Conservation (phyloP, 2,113 vertebrate genomes). For the Damaliscus lunatus region DNA sequence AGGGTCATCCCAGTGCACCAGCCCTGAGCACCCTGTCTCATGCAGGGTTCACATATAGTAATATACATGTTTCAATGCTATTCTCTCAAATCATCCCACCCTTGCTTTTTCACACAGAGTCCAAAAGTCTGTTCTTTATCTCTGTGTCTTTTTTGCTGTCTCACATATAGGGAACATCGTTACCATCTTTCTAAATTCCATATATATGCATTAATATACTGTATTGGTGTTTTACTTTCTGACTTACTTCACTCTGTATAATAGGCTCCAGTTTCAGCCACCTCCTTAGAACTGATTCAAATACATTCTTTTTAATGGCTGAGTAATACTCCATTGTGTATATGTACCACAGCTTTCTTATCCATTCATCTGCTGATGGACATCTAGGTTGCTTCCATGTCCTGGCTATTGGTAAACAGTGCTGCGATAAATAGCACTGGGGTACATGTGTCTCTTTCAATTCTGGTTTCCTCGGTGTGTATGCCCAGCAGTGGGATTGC, state of each 20-base stretch:
- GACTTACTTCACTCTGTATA: neutral
- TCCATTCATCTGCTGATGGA: fast-evolving
- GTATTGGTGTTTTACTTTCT: neutral
- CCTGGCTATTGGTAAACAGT: neutral
- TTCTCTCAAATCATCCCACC: neutral
- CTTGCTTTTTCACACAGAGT: neutral
- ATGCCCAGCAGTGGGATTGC: neutral
- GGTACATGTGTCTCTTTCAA: fast-evolving
- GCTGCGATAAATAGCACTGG: fast-evolving
- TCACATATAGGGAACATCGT: fast-evolving
- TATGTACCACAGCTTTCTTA: neutral
- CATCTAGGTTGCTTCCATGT: neutral
- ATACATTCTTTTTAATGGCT: neutral
- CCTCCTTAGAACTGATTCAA: neutral
- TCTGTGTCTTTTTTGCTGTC: neutral
- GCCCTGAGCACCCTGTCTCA: neutral
- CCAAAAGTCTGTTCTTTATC: neutral
- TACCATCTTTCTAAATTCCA: neutral
- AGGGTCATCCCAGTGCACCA: neutral
- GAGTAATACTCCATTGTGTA: neutral
- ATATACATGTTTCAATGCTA: neutral
- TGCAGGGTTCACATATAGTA: neutral
- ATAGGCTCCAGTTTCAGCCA: neutral
- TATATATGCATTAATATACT: neutral
- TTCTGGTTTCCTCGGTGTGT: neutral